Conservation (phyloP, 2,797 vertebrate species). For the Bufotes viridis region DNA sequence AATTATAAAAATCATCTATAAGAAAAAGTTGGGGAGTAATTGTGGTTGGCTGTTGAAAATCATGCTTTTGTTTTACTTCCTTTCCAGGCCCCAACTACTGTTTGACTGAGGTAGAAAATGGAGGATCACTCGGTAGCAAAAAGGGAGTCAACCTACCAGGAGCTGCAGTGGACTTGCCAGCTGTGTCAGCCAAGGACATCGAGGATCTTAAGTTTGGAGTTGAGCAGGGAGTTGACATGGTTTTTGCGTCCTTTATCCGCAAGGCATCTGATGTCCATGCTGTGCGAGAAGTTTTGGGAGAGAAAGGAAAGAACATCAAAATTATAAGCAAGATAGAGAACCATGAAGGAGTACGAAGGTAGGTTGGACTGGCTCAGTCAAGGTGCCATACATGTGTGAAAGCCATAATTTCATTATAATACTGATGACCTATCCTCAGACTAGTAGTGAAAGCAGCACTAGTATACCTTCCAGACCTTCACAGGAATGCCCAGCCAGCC, state of each 20-base stretch:
- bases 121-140: constrained; percentile 92
- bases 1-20: no score
- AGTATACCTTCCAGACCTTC: no score
- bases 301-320: constrained; percentile 96
- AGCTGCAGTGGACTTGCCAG: constrained; percentile 92
- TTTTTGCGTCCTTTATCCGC: constrained; percentile 97
- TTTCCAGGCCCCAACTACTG: constrained; percentile 83
- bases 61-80: not conserved
- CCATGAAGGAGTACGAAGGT: constrained; percentile 96
- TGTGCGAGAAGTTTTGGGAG: constrained; percentile 90
- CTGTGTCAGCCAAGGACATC: constrained; percentile 93
- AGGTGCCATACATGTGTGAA: no score
- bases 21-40: no score
- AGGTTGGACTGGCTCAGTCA: not conserved
- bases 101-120: constrained; percentile 90
- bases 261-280: constrained; percentile 93
- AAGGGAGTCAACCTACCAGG: constrained; percentile 97
- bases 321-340: constrained; percentile 99
- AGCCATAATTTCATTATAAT: no score
- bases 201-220: constrained; percentile 92
- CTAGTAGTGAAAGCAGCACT: no score
- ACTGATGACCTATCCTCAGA: no score
- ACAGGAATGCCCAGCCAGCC: no score
- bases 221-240: constrained; percentile 93
- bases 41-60: not conserved